Evolutionary conservation across 92 coral and sea anemone species (phyloP), one percentile per base, ranked within the genome.

Genomic region (Phymanthus crucifer): DNA sequence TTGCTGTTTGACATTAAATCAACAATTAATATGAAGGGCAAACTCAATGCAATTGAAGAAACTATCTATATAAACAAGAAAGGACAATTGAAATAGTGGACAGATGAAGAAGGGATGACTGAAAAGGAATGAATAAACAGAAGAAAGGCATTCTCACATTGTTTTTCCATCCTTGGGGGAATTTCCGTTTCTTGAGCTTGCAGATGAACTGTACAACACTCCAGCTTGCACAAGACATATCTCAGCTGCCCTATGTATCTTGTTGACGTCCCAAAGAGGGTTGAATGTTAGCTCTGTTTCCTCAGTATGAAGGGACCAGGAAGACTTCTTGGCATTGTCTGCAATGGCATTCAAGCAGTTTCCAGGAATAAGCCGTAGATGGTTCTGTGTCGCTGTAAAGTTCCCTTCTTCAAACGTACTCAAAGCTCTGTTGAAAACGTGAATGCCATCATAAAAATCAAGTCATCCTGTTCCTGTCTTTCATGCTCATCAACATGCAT

Each of bases 331-430:
- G 23, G 91, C 83, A 70, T 77, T 90, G 84, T 92, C 98, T 24
- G 97, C 83, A 61, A 95, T 75, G 27, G 97, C 90, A 78, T 86
- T 90, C 80, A 93, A 90, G 16, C 94, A 89, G 64, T 94, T 97
- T 19, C 97, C 97, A 19, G 99, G 99, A 31, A 95, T 93, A 52
- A 95, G 73, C 65, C 87, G 90, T 38, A 95, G 95, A 80, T 92
- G 90, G 75, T 90, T 86, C 43, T 88, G 91, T 35, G 88, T 91
- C 27, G 93, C 88, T 36, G 86, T 73, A 82, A 95, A 95, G 83
- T 95, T 90, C 17, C 82, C 83, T 32, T 93, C 99, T 79, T 95
- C 99, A 89, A 95, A 95, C 77, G 86, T 91, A 79, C 93, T 87
- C 77, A 95, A 70, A 24, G 99, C 96, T 69, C 99, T 95, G 61